These are phyloP conservation scores for Telmatochromis sp. DNA, from an alignment of 2,113 vertebrate species.

Conservation along the genomic window DNA sequence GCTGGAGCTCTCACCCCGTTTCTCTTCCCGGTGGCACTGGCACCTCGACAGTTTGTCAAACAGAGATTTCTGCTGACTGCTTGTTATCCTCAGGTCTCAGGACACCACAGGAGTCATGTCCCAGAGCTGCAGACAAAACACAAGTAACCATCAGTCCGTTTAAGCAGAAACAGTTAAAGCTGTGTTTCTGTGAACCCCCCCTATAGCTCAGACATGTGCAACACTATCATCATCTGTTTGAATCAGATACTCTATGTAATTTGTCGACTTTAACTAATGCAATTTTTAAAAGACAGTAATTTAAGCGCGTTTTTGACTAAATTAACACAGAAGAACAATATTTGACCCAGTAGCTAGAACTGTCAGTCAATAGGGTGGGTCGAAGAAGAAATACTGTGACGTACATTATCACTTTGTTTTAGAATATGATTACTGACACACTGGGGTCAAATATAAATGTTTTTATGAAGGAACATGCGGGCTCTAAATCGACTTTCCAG, in stretches of 20 bases:
- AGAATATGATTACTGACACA: neutral
- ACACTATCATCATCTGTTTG: neutral
- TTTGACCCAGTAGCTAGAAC: neutral
- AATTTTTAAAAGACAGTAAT: neutral
- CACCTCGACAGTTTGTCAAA: neutral
- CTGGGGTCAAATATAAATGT: neutral
- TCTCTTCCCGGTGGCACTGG: neutral
- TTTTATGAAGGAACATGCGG: neutral
- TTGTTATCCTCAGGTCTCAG: conserved; percentile 64
- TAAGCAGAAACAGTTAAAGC: neutral
- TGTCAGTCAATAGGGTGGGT: neutral
- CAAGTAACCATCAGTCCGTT: neutral
- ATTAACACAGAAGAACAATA: neutral
- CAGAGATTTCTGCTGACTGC: conserved; percentile 2
- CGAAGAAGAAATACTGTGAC: neutral
- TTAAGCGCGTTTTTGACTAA: fast-evolving
- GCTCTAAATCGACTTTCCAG: neutral
- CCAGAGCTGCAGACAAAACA: conserved; percentile 80
- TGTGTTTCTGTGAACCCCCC: fast-evolving
- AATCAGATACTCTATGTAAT: neutral
- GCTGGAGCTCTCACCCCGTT: neutral
- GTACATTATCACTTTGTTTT: neutral
- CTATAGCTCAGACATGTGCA: neutral
- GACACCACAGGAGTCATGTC: conserved; percentile 97
- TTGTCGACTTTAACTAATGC: neutral